phyloP scores from a whole-genome alignment of 2,113 vertebrate genomes.

The Cynocephalus volans region DNA sequence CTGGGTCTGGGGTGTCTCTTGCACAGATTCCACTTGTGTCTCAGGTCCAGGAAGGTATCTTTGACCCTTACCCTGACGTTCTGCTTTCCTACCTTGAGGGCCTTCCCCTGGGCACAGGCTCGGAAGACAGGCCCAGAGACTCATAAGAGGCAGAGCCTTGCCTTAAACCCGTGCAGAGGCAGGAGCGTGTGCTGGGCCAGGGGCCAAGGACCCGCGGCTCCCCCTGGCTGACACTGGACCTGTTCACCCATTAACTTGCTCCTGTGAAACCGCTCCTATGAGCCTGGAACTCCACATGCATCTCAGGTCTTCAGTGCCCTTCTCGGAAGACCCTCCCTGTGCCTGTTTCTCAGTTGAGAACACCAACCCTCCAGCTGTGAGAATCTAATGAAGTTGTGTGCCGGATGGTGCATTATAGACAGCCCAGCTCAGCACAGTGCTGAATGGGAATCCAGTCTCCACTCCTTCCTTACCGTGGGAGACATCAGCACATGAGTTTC shows the following conservation, averaged over 20 bases:
- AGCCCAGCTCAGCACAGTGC: too few species aligned
- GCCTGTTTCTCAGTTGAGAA: background rate
- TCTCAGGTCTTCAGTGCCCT: background rate
- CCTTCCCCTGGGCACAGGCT: accelerated
- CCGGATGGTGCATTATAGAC: too few species aligned
- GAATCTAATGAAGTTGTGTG: background rate
- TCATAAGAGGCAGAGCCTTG: background rate
- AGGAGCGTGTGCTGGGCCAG: accelerated
- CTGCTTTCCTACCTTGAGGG: background rate
- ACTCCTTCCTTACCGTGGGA: background rate
- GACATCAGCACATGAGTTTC: background rate
- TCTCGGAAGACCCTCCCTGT: background rate
- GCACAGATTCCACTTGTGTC: accelerated
- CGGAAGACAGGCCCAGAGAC: background rate
- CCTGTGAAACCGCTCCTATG: background rate
- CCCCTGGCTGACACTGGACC: background rate
- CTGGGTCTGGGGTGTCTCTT: background rate
- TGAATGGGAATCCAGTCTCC: background rate
- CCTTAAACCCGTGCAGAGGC: background rate
- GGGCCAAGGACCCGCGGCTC: background rate
- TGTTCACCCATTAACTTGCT: accelerated
- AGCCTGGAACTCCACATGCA: accelerated
- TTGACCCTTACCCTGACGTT: background rate
- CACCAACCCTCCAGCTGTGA: background rate
- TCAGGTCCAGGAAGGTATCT: background rate